These are phyloP conservation scores for Cololabis saira DNA, from an alignment of 2,113 vertebrate species.

Conservation along the genomic window DNA sequence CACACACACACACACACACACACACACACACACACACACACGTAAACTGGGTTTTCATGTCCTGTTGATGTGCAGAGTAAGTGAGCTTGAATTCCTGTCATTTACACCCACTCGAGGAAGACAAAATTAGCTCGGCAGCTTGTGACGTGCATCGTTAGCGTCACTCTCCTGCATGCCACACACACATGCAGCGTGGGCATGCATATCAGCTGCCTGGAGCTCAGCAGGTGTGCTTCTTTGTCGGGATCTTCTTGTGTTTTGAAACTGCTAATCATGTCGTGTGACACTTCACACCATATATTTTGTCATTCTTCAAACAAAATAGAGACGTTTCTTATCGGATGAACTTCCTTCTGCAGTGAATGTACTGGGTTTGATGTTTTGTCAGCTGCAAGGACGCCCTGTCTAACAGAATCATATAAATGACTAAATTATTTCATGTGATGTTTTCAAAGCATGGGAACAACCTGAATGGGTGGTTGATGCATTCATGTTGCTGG, in stretches of 20 bases:
- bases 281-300: neutral
- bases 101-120: conserved; percentile 15
- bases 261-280: neutral
- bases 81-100: conserved; percentile 28
- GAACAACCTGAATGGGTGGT: too few relatives aligned
- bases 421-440: too few relatives aligned
- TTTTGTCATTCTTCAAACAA: too few relatives aligned
- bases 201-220: conserved; percentile 3
- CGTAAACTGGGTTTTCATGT: conserved; percentile 14
- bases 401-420: too few relatives aligned
- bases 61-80: conserved; percentile 18
- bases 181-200: conserved; percentile 1
- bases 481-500: too few relatives aligned
- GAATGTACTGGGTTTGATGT: too few relatives aligned
- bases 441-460: too few relatives aligned
- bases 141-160: conserved; percentile 31
- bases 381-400: too few relatives aligned
- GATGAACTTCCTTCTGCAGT: too few relatives aligned
- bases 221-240: conserved; percentile 19
- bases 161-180: conserved; percentile 19
- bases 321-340: too few relatives aligned
- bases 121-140: conserved; percentile 40
- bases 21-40: too few relatives aligned
- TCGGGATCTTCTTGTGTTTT: neutral
- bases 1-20: too few relatives aligned